These are phyloP conservation scores for Premnoplex brunnescens DNA, from an alignment of 2,797 vertebrate species.

Conservation along the genomic window DNA sequence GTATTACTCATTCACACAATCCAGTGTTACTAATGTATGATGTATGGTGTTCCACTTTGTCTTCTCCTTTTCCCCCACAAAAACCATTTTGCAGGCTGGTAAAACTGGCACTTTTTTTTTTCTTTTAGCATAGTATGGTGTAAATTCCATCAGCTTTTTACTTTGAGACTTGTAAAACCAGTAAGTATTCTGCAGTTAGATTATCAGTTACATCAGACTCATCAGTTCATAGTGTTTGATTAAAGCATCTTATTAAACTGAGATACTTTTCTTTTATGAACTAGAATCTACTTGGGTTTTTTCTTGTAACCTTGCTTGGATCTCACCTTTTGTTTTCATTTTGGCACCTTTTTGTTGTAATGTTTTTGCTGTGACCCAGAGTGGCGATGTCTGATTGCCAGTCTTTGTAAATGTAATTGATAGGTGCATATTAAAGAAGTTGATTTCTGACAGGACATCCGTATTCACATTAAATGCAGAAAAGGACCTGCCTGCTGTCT, in stretches of 20 bases:
- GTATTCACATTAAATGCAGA: not conserved
- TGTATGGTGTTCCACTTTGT: not conserved
- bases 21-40: not conserved
- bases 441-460: not conserved
- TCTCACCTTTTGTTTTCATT: not conserved
- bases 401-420: not conserved
- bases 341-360: not conserved
- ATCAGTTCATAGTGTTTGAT: not conserved
- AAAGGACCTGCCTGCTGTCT: not conserved
- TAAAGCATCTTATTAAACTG: not conserved
- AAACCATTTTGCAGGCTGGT: not conserved
- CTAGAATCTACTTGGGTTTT: rapidly evolving
- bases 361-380: not conserved
- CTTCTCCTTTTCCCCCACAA: not conserved
- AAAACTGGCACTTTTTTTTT: not conserved
- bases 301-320: not conserved
- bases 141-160: not conserved
- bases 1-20: not conserved
- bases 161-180: not conserved
- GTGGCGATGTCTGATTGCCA: not conserved
- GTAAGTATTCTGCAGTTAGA: not conserved
- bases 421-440: not conserved
- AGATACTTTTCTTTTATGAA: not conserved
- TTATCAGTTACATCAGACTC: not conserved
- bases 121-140: not conserved